A percentile compares a stretch with the other conserved stretches of the same genome.
Evolutionary conservation across 2,797 vertebrate genomes (phyloP).

Genomic region (Ctenopoma multispine): DNA sequence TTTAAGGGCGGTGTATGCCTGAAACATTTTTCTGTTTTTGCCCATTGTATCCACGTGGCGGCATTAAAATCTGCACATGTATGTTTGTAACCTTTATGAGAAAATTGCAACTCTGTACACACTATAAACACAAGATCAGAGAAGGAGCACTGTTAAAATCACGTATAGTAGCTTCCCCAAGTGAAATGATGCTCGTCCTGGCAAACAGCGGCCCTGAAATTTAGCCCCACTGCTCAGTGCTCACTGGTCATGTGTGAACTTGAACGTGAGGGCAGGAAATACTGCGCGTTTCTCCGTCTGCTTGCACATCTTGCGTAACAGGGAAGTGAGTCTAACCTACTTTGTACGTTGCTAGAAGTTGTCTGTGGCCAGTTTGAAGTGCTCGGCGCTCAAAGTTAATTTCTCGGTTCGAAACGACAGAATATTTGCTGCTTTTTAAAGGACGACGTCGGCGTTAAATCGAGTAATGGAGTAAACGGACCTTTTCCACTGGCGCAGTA

Average conservation of each 20-base stretch:
- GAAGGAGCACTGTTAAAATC: too few relatives aligned
- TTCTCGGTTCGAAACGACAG: neutral
- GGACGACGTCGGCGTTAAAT: neutral
- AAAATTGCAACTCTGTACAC: too few relatives aligned
- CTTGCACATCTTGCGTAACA: slow-evolving; percentile 41
- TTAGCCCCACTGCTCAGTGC: too few relatives aligned
- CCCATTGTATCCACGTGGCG: too few relatives aligned
- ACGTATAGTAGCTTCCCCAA: too few relatives aligned
- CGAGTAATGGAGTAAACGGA: slow-evolving; percentile 12
- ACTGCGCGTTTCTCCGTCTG: slow-evolving; percentile 15
- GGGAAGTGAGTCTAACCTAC: slow-evolving; percentile 62
- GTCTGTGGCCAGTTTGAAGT: neutral
- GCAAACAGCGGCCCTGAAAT: neutral
- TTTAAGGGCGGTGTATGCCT: neutral
- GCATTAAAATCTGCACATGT: neutral
- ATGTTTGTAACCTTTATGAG: too few relatives aligned
- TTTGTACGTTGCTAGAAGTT: slow-evolving; percentile 28
- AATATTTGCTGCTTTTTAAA: fast-evolving
- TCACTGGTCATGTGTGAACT: slow-evolving; percentile 7
- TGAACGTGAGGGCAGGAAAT: slow-evolving; percentile 69
- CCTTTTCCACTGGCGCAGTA: slow-evolving; percentile 7
- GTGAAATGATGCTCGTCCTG: too few relatives aligned
- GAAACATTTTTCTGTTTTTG: fast-evolving
- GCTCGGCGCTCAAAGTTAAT: neutral
- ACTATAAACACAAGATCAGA: too few relatives aligned